Conservation (phyloP, 2,797 vertebrate genomes). For the Dallia pectoralis region DNA sequence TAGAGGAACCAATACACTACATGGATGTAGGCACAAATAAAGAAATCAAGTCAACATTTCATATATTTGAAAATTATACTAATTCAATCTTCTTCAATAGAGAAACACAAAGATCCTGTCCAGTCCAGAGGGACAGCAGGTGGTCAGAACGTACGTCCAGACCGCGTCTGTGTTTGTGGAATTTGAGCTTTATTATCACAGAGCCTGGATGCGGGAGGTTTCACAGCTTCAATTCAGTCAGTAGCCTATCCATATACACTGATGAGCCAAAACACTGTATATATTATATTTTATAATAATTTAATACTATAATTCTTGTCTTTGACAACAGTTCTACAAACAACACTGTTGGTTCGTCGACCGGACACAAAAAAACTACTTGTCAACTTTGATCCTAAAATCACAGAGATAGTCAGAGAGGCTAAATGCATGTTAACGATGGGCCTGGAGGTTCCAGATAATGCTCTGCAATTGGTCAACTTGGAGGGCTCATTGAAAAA, state of each 20-base stretch:
- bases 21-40: slow-evolving; percentile 70
- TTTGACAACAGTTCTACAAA: slow-evolving; percentile 74
- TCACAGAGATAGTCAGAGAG: slow-evolving; percentile 75
- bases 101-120: slow-evolving; percentile 76
- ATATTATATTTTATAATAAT: too few species aligned
- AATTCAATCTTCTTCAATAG: slow-evolving; percentile 49
- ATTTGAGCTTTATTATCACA: slow-evolving; percentile 75
- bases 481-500: slow-evolving; percentile 69
- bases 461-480: slow-evolving; percentile 70
- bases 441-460: slow-evolving; percentile 76
- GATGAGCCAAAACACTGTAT: too few species aligned
- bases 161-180: slow-evolving; percentile 72
- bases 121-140: slow-evolving; percentile 71
- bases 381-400: slow-evolving; percentile 80
- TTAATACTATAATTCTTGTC: too few species aligned
- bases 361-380: slow-evolving; percentile 72
- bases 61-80: not conserved
- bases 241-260: slow-evolving; percentile 41
- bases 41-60: not conserved
- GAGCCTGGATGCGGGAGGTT: slow-evolving; percentile 74
- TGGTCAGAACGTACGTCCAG: slow-evolving; percentile 77
- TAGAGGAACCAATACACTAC: slow-evolving; percentile 79
- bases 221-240: slow-evolving; percentile 71
- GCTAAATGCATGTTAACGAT: slow-evolving; percentile 80
- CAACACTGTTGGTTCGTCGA: slow-evolving; percentile 71